Conservation (phyloP, 2,113 vertebrate genomes). For the Struthidea cinerea region DNA sequence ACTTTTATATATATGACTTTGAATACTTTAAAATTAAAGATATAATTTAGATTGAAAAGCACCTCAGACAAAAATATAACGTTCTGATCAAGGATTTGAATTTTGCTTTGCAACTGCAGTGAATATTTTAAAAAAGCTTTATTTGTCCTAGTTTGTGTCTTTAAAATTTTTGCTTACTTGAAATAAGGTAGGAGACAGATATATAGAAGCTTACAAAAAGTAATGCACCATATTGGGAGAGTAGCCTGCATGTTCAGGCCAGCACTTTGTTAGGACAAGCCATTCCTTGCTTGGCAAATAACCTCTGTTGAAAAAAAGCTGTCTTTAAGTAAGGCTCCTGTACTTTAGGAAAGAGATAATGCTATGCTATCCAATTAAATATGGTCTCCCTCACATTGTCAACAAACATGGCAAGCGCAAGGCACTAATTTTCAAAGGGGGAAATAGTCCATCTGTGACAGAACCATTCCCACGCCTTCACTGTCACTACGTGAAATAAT, state of each 20-base stretch:
- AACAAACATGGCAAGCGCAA: neutral
- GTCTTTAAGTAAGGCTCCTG: neutral
- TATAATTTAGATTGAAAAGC: neutral
- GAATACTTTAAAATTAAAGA: neutral
- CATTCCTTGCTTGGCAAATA: neutral
- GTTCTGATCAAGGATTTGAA: neutral
- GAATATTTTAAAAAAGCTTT: neutral
- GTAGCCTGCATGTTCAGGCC: neutral
- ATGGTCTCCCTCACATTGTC: neutral
- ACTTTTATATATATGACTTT: neutral
- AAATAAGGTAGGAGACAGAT: neutral
- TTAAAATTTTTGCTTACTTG: neutral
- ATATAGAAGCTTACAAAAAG: neutral
- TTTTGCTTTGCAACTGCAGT: neutral
- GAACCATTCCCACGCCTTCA: neutral
- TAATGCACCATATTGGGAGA: neutral
- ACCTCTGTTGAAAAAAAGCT: neutral
- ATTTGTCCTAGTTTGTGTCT: neutral
- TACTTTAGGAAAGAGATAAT: neutral
- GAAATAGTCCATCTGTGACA: neutral
- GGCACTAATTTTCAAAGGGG: neutral
- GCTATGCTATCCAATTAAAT: neutral
- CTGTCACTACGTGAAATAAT: neutral
- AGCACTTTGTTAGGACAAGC: neutral
- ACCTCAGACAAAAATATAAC: neutral